These are phyloP conservation scores for Oreamnos americanus DNA, from an alignment of 2,113 vertebrate genomes.

Conservation along the genomic window DNA sequence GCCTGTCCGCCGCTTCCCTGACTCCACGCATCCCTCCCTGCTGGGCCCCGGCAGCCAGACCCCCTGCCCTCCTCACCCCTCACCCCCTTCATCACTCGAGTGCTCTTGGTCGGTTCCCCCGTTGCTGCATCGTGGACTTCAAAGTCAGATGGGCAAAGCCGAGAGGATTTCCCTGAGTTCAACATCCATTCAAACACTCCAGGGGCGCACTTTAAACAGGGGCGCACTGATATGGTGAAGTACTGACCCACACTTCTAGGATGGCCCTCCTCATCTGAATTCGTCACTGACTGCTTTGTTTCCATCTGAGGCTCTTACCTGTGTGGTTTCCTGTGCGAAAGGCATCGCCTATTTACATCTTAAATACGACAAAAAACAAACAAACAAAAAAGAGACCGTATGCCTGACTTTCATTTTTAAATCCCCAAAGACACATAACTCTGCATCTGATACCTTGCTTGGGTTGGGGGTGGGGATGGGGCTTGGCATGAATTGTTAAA, in stretches of 20 bases:
- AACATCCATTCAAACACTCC: slow-evolving; percentile 55
- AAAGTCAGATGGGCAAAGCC: neutral
- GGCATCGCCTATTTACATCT: neutral
- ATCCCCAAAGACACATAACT: neutral
- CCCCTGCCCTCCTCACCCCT: neutral
- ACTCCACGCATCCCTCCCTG: neutral
- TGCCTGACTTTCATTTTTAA: neutral
- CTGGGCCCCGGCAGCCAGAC: neutral
- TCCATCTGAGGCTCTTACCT: neutral
- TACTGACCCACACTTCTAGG: neutral
- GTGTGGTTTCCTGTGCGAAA: neutral
- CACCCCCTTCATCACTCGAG: neutral
- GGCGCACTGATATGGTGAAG: neutral
- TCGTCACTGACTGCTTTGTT: neutral
- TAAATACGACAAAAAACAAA: neutral
- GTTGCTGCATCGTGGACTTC: neutral
- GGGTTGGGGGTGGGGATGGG: neutral
- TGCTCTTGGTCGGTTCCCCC: neutral
- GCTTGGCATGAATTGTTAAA: neutral
- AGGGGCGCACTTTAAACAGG: neutral
- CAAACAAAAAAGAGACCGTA: neutral
- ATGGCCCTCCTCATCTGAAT: neutral
- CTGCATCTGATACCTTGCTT: neutral
- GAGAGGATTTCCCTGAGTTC: neutral
- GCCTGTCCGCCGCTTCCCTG: neutral